Base-by-base conservation (phyloP, 1,140 invertebrate genomes). In the Hesperophylax magnus region DNA sequence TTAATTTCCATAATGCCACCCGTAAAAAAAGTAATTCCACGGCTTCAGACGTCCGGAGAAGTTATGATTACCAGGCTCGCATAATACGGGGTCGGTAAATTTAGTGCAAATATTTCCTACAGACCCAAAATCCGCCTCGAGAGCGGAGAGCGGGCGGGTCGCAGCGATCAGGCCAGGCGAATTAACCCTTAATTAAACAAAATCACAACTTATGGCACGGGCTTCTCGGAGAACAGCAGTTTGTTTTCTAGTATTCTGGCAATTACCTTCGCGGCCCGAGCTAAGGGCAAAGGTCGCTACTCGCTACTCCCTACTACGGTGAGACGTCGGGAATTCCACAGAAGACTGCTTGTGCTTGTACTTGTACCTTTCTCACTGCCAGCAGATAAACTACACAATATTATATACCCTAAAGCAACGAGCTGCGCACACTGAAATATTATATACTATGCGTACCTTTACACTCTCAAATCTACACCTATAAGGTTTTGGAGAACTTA, bases 131-230 rank as follows among this genome's bases (percentile, higher is more conserved):
- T 83, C 82, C 79, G 82, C 69, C 81, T 52, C 24, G 61, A 61
- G 78, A 54, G 54, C 58, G 47, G 67, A 20, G 69, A 71, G 31
- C 67, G 74, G 20, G 61, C 69, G 63, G 54, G 79, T 20, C 47
- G 75, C 81, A 71, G 77, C 83, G 83, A 84, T 83, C 81, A 80
- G 58, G 85, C 85, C 85, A 81, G 67, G 71, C 85, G 86, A 88
- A 87, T 88, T 88, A 88, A 86, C 85, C 86, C 87, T 88, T 88
- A 89, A 89, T 89, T 89, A 89, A 88, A 87, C 87, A 88, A 89
- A 88, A 88, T 87, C 86, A 85, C 86, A 87, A 89, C 88, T 89
- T 89, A 88, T 88, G 84, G 86, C 82, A 47, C 82, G 69, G 77
- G 82, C 71, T 86, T 85, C 78, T 79, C 79, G 83, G 75, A 85